These are phyloP conservation scores for Phrynocephalus forsythii DNA, from an alignment of 2,797 vertebrate genomes.

Conservation along the genomic window DNA sequence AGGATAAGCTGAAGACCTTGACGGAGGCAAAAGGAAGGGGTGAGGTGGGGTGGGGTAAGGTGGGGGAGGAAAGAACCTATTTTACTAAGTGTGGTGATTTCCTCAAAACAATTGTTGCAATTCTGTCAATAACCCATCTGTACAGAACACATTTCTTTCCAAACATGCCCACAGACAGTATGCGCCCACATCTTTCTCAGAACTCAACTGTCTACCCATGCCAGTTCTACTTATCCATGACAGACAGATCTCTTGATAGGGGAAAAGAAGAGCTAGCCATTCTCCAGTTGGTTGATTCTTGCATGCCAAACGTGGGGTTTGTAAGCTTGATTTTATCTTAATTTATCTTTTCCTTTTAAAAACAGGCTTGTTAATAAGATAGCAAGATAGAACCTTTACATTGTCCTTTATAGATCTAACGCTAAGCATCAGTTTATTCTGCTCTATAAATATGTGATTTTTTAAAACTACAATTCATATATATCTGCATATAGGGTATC, in stretches of 20 bases:
- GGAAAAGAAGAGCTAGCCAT: neutral
- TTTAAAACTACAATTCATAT: neutral
- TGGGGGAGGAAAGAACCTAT: neutral
- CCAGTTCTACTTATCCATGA: neutral
- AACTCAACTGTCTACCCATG: neutral
- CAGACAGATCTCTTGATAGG: neutral
- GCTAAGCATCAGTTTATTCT: neutral
- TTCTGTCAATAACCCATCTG: neutral
- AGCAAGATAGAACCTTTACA: neutral
- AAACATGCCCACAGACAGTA: neutral
- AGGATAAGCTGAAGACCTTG: constrained; percentile 94
- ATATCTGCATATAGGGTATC: neutral
- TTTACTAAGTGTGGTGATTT: neutral
- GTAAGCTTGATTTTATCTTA: neutral
- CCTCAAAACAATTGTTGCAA: neutral
- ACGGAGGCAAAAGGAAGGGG: constrained; percentile 31
- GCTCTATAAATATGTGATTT: neutral
- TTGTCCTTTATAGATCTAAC: neutral
- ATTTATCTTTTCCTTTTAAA: neutral
- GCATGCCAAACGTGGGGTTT: neutral
- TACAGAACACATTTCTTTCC: neutral
- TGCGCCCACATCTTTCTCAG: neutral
- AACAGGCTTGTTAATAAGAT: neutral
- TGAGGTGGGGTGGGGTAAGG: neutral
- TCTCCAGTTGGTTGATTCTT: neutral